Conservation (phyloP, 1,140 invertebrate species). For the Hylaeus anthracinus region DNA sequence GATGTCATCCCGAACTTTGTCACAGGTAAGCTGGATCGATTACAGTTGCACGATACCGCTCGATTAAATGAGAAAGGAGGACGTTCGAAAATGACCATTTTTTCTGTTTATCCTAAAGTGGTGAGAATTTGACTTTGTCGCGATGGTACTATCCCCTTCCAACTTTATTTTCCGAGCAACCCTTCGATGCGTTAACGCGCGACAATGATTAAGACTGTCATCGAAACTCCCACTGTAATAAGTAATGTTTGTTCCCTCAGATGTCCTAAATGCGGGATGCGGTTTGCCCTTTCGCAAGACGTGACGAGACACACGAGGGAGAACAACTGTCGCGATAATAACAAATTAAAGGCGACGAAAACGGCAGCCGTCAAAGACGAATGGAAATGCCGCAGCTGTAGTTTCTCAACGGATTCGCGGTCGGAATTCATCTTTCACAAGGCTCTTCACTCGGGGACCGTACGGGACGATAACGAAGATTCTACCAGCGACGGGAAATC, state of each 20-base stretch:
- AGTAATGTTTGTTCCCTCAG: conserved; percentile 70
- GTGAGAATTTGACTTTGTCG: too few species aligned
- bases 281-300: conserved; percentile 87
- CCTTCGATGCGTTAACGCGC: too few species aligned
- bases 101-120: too few species aligned
- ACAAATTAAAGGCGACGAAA: not conserved
- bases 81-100: too few species aligned
- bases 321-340: conserved; percentile 53
- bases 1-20: conserved; percentile 83
- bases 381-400: conserved; percentile 79
- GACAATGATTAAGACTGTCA: too few species aligned
- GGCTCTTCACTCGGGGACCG: conserved; percentile 82
- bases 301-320: conserved; percentile 84
- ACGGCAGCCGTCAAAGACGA: not conserved
- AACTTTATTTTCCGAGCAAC: too few species aligned
- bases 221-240: too few species aligned
- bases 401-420: conserved; percentile 77
- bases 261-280: conserved; percentile 85
- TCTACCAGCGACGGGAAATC: conserved; percentile 69
- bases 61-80: too few species aligned
- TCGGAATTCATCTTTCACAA: conserved; percentile 86
- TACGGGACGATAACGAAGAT: conserved; percentile 70
- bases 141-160: too few species aligned
- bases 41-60: too few species aligned
- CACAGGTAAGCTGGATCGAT: conserved; percentile 75